Percentiles rank a stretch among this genome's conserved stretches.
phyloP scores from a whole-genome alignment of 2,888 invertebrate genomes.

The Bruchidius siliquastri region DNA sequence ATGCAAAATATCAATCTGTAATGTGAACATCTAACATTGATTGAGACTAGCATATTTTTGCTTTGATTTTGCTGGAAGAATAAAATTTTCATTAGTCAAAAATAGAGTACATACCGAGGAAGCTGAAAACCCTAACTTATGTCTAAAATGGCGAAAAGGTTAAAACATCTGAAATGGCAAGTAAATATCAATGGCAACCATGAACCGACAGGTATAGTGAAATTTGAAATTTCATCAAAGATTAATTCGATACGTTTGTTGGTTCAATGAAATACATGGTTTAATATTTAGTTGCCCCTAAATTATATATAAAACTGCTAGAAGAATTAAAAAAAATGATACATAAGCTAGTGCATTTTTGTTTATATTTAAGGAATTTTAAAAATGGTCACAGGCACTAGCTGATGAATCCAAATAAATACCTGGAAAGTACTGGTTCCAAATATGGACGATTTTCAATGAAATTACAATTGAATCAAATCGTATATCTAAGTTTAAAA shows the following conservation, averaged over 20 bases:
- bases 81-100: neutral
- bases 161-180: neutral
- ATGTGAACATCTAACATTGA: neutral
- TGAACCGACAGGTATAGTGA: neutral
- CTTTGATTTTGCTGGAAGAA: neutral
- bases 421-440: neutral
- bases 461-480: neutral
- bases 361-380: neutral
- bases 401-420: neutral
- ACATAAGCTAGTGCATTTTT: neutral
- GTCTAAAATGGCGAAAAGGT: neutral
- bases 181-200: neutral
- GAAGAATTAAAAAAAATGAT: neutral
- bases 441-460: neutral
- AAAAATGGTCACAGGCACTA: neutral
- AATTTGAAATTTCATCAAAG: too few species aligned
- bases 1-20: neutral
- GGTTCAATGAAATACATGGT: too few species aligned
- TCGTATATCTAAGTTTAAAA: neutral
- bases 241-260: too few species aligned
- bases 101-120: slow-evolving; percentile 3
- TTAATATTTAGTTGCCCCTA: neutral
- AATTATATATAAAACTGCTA: neutral
- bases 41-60: neutral
- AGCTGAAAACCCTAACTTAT: slow-evolving; percentile 47